Evolutionary conservation across 1,140 invertebrate genomes (phyloP), one percentile per base, ranked within the genome.

Genomic region (Tyrophagus putrescentiae): DNA sequence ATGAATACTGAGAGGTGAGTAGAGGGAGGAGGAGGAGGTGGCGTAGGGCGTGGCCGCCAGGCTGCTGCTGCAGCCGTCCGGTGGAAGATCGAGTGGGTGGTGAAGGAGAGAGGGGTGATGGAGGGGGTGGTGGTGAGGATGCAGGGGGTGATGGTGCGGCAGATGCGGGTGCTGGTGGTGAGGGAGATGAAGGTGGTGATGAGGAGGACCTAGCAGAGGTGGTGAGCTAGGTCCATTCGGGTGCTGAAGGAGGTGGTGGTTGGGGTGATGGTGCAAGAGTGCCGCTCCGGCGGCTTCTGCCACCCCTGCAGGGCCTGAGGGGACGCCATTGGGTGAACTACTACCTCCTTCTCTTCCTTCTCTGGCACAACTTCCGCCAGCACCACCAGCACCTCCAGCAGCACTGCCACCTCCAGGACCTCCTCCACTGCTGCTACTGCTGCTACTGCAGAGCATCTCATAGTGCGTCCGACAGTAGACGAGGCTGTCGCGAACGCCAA

Each of bases 401-500:
- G n/a, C n/a, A n/a, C n/a, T n/a, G n/a, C n/a, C n/a, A n/a, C n/a
- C n/a, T n/a, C n/a, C n/a, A n/a, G n/a, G n/a, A n/a, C n/a, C n/a
- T n/a, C n/a, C n/a, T n/a, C n/a, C n/a, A n/a, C n/a, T n/a, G n/a
- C n/a, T n/a, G n/a, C n/a, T n/a, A n/a, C n/a, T n/a, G n/a, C n/a
- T 33, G 48, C 31, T 59, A 34, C 39, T 29, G 29, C 34, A n/a
- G 4, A 67, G 58, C 42, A 70, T 62, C 62, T 73, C 72, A 65
- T 73, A 76, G 67, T 77, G 74, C 18, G 66, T 65, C 25, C 71
- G 67, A 65, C 76, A 77, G 67, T 73, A 76, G 25, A 76, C 67
- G 27, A 73, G 66, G 65, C 71, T 69, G 56, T 76, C 72, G 29
- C 64, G 45, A 9, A 68, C 48, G n/a, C 88, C 87, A 72, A 91